Conservation (phyloP, 2,888 invertebrate species). For the Bruchidius siliquastri region DNA sequence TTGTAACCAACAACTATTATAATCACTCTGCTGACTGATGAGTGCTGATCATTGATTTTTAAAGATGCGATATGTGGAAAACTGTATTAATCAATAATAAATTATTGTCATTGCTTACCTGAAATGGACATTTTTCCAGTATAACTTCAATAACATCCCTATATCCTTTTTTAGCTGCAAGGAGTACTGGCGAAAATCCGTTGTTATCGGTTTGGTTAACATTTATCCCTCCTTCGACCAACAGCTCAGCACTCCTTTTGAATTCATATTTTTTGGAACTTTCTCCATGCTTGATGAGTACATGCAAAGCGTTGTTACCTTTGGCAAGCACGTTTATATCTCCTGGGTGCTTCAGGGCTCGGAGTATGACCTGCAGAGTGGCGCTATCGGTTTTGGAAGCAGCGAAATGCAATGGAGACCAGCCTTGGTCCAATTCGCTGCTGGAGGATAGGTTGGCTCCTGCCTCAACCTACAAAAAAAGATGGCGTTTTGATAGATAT, state of each 20-base stretch:
- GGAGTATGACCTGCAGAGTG: conserved; percentile 49
- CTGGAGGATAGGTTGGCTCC: conserved; percentile 59
- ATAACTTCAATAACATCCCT: conserved; percentile 54
- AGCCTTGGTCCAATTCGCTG: conserved; percentile 48
- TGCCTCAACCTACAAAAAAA: conserved; percentile 43
- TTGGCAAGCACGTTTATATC: conserved; percentile 29
- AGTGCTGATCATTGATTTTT: no score
- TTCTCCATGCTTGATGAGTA: conserved; percentile 33
- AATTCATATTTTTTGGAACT: conserved; percentile 35
- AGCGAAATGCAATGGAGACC: conserved; percentile 64
- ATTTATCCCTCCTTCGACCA: conserved; percentile 32
- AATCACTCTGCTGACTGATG: no score
- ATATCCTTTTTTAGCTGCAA: conserved; percentile 57
- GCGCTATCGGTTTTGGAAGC: conserved; percentile 50
- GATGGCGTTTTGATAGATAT: no score
- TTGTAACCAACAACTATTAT: no score
- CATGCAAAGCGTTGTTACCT: conserved; percentile 39
- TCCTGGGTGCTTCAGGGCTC: conserved; percentile 34
- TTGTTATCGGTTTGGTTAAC: conserved; percentile 32
- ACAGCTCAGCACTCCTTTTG: conserved; percentile 27
- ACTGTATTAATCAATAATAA: no score
- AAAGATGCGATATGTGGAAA: no score
- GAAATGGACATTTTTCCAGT: conserved; percentile 49
- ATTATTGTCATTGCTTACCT: conserved; percentile 38
- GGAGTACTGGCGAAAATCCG: conserved; percentile 48